Conservation (phyloP, 2,797 vertebrate species). For the Limosa lapponica region DNA sequence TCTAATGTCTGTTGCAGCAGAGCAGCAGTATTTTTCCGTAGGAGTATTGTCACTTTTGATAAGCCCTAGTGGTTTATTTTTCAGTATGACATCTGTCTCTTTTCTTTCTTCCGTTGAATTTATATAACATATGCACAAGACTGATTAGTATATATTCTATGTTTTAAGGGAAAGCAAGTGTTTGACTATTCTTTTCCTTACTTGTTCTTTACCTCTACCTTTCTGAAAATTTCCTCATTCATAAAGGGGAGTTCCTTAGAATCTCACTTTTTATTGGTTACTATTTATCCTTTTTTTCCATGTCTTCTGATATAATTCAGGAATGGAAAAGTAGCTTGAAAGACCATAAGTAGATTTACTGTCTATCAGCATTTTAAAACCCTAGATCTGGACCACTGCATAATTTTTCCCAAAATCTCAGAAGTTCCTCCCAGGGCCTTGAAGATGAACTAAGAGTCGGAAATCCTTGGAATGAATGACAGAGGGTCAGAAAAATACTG, state of each 20-base stretch:
- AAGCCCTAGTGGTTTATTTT: slow-evolving; percentile 38
- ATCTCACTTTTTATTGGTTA: neutral
- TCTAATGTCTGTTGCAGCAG: slow-evolving; percentile 6
- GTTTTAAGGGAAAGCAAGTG: neutral
- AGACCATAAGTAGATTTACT: neutral
- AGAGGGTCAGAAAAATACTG: neutral
- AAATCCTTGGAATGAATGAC: neutral
- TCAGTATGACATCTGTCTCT: slow-evolving; percentile 23
- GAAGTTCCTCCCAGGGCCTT: neutral
- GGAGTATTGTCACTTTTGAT: slow-evolving; percentile 51
- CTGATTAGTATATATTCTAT: neutral
- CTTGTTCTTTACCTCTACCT: neutral
- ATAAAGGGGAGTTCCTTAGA: neutral
- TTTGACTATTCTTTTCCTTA: neutral
- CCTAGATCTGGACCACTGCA: neutral
- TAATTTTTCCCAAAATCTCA: neutral
- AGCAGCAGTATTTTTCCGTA: neutral
- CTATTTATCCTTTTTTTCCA: neutral
- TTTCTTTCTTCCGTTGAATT: neutral
- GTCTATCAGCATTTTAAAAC: neutral
- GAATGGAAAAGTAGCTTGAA: neutral
- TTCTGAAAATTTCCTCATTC: neutral
- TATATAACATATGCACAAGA: neutral
- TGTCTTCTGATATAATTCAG: neutral
- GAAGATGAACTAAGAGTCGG: neutral